Evolutionary conservation across 2,888 invertebrate genomes (phyloP), one percentile per base, ranked within the genome.

Genomic region (Camptogramma bilineatum): DNA sequence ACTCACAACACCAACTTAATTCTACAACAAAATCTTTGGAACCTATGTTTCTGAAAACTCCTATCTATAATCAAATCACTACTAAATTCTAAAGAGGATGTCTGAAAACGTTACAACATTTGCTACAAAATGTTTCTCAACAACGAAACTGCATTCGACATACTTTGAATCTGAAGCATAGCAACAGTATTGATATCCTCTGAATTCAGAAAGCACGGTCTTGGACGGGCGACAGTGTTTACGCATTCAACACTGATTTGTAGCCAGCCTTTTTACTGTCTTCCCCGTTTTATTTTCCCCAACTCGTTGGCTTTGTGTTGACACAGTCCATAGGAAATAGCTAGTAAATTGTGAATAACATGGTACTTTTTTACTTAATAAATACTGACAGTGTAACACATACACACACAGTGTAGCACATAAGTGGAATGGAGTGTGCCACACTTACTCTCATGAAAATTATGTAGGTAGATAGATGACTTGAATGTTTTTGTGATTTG

Each of bases 171-270:
- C 10, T 9, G 34, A 39, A 39, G 34, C 13, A 13, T 44, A n/a
- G 48, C 59, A 7, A 28, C 28, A 28, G 28, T 28, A 53, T 52
- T 46, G 60, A 67, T 63, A 64, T 44, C 53, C 47, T 51, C 44
- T 39, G 64, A 66, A 71, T 65, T 51, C 50, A 62, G 50, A 60
- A 71, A 76, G 76, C 76, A 76, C 74, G 77, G 77, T 79, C 74
- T 74, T 62, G 69, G 55, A 64, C 62, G 69, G 55, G 69, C 72
- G 68, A 56, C 72, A 69, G 79, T 82, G 83, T 83, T 85, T 85
- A 83, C 83, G 82, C 79, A 80, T 82, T 77, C 65, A 58, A 73
- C 71, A 64, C 75, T 83, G 83, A 86, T 85, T 85, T 86, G 82
- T 83, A 74, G 75, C 74, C 74, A 66, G 74, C 70, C 75, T 78